These are phyloP conservation scores for Mesocricetus auratus DNA, from an alignment of 2,113 vertebrate species.

Conservation along the genomic window DNA sequence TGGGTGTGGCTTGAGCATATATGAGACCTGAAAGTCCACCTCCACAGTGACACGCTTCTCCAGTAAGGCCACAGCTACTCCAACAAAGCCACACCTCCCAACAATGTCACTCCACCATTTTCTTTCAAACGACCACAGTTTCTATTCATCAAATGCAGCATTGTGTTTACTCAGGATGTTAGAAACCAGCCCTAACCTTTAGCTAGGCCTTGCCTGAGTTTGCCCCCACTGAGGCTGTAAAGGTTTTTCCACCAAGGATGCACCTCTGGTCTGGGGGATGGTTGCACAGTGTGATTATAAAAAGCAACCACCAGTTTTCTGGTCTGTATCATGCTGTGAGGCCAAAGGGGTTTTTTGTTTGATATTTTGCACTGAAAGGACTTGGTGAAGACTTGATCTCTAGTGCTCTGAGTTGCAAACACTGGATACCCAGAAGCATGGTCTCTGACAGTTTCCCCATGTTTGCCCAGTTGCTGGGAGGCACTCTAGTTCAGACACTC, in stretches of 20 bases:
- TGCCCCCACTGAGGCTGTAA: not conserved
- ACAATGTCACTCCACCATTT: not conserved
- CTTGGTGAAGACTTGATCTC: not conserved
- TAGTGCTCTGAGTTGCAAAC: not conserved
- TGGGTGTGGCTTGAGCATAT: not conserved
- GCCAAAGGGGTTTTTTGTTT: not conserved
- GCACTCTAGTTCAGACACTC: not conserved
- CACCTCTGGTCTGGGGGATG: not conserved
- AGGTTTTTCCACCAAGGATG: slow-evolving; percentile 7
- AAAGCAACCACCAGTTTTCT: not conserved
- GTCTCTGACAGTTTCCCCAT: not conserved
- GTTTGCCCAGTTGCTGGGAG: not conserved
- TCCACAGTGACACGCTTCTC: not conserved
- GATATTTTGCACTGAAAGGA: not conserved
- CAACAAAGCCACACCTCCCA: not conserved
- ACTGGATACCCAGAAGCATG: not conserved
- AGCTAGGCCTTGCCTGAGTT: not conserved
- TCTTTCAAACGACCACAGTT: not conserved
- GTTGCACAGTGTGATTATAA: not conserved
- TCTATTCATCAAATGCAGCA: not conserved
- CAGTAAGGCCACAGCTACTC: not conserved
- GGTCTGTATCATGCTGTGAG: not conserved
- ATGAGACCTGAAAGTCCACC: not conserved
- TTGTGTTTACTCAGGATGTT: not conserved
- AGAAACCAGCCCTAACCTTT: not conserved